These are phyloP conservation scores for Clarias platycephalus DNA, from an alignment of 2,797 vertebrate genomes.

Conservation along the genomic window DNA sequence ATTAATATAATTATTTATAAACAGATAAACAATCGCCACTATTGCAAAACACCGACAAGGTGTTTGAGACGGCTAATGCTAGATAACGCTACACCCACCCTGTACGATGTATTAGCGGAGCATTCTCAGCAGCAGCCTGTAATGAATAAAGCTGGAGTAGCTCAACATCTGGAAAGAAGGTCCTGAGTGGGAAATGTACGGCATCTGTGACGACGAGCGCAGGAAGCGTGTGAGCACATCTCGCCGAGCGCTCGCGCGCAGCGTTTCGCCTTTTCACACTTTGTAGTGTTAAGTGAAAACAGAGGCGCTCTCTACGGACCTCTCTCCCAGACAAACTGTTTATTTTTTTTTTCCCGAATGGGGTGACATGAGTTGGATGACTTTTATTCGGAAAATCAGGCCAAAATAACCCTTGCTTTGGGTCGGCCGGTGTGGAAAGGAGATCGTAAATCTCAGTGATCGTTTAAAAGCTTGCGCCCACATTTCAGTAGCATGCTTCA, in stretches of 20 bases:
- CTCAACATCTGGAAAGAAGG: neutral
- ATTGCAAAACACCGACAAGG: too few relatives aligned
- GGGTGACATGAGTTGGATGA: neutral
- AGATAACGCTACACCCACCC: neutral
- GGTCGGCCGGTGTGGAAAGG: neutral
- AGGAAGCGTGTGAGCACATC: neutral
- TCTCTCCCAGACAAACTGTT: neutral
- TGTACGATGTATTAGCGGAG: neutral
- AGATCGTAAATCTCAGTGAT: conserved; percentile 5
- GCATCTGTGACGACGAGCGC: neutral
- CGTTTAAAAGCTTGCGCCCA: conserved; percentile 6
- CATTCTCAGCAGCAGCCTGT: neutral
- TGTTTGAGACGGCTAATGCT: neutral
- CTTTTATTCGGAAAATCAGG: neutral
- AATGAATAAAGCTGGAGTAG: neutral
- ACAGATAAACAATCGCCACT: too few relatives aligned
- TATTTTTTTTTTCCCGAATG: neutral
- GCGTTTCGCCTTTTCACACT: neutral
- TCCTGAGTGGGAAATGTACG: neutral
- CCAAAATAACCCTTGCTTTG: neutral
- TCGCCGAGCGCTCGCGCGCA: neutral
- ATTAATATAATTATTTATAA: too few relatives aligned
- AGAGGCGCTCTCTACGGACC: neutral
- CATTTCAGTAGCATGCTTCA: neutral
- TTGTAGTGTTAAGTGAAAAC: neutral